Base-by-base conservation (phyloP, 2,888 invertebrate genomes). In the Balanococcus diminutus region DNA sequence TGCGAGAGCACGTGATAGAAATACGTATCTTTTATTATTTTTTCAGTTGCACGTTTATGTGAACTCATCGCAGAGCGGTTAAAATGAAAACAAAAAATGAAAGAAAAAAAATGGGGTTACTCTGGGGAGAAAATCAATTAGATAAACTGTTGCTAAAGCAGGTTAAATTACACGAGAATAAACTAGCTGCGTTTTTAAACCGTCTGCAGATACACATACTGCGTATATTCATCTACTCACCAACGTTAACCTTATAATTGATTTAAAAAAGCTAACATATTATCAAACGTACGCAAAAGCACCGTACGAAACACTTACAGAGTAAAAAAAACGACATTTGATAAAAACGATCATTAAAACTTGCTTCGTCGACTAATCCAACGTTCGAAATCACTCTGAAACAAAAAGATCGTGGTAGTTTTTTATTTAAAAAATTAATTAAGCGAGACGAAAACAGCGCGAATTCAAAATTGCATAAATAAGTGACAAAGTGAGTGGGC, bases 291-390 rank as follows among this genome's bases (percentile, higher is more conserved):
- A 46, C 46, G 14, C 16, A 67, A 67, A 67, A 67, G 25, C 22
- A 16, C 14, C 11, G 16, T 14, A 83, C 56, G 36, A 36, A 22
- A n/a, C n/a, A 85, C 85, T 85, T 51, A 85, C 85, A 31, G 75
- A 85, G 19, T 75, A 85, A 31, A 25, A 85, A 72, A 46, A 85
- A 42, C 85, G 85, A 85, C 85, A 85, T 85, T 39, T 85, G 85
- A 79, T 36, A 36, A 32, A 28, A 72, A 42, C 19, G 85, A 46
- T 31, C 79, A 85, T 75, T 75, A 85, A 85, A 85, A 85, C 85
- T 75, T 85, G 28, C 36, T 84, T 67, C 56, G 22, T 79, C 36
- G 36, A 79, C 36, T 79, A 36, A 79, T n/a, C 32, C 75, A 36
- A 79, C 32, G 75, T 36, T 32, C 32, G 11, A 79, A 79, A 32